Evolutionary conservation across 2,797 vertebrate species (phyloP).

Genomic region (Phataginus tetradactyla): DNA sequence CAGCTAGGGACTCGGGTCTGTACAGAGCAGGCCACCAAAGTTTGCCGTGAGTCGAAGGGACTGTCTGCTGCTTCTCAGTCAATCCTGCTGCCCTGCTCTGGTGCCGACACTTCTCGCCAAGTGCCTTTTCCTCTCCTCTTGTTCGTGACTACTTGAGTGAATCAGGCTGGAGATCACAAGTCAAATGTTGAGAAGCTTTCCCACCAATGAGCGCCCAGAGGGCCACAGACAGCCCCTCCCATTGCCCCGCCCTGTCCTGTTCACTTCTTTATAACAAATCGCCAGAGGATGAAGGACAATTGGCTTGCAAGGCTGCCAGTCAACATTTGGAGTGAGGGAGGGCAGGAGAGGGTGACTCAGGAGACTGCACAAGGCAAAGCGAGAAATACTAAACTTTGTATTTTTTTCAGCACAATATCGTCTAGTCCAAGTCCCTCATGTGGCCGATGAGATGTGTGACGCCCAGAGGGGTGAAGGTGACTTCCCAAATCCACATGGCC

Average conservation of each 20-base stretch:
- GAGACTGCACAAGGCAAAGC: conserved; percentile 1
- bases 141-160: conserved; percentile 76
- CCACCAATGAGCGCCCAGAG: conserved; percentile 91
- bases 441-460: neutral
- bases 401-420: neutral
- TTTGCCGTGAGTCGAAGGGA: neutral
- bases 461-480: neutral
- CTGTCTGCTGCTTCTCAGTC: neutral
- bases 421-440: neutral
- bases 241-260: conserved; percentile 58
- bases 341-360: neutral
- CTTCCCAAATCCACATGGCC: neutral
- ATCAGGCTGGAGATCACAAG: conserved; percentile 75
- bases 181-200: conserved; percentile 85
- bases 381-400: neutral
- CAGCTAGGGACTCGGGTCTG: neutral
- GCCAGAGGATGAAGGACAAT: neutral
- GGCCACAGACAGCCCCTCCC: conserved; percentile 83
- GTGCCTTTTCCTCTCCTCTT: conserved; percentile 45
- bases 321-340: neutral
- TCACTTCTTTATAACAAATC: conserved; percentile 62
- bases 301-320: neutral
- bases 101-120: neutral
- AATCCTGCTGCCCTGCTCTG: neutral
- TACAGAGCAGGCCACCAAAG: neutral